Evolutionary conservation across 2,113 vertebrate species (phyloP).

Genomic region (Lagopus leucura): DNA sequence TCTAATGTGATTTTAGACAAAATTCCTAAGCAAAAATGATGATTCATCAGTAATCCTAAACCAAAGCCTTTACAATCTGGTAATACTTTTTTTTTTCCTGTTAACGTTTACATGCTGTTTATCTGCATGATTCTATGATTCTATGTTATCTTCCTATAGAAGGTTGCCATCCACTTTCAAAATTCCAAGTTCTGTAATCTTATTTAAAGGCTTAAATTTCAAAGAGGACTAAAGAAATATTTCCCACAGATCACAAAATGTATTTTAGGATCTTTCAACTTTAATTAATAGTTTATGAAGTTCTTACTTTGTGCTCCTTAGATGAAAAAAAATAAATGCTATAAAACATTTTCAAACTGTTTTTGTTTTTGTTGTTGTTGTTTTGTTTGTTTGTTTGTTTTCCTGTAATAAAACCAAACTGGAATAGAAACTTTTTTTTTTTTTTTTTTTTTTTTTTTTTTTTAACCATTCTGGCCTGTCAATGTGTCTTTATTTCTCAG

Average conservation of each 20-base stretch:
- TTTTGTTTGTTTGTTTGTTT: too few species aligned
- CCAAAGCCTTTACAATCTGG: not conserved
- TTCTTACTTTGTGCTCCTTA: not conserved
- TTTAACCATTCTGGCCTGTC: not conserved
- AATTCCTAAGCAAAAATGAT: not conserved
- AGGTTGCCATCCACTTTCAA: not conserved
- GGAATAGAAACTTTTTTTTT: not conserved
- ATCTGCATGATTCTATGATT: not conserved
- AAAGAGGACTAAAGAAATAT: not conserved
- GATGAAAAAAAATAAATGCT: not conserved
- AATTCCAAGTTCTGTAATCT: not conserved
- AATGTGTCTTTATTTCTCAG: constrained; percentile 33
- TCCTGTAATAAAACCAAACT: too few species aligned
- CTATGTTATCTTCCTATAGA: not conserved
- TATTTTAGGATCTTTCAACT: not conserved
- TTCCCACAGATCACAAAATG: not conserved
- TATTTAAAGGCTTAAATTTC: not conserved
- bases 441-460: not conserved
- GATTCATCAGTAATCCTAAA: not conserved
- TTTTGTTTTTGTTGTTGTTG: not conserved
- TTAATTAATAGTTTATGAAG: not conserved
- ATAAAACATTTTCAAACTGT: not conserved
- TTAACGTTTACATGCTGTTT: not conserved
- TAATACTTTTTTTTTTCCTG: not conserved
- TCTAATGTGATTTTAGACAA: not conserved